Evolutionary conservation across 2,113 vertebrate genomes (phyloP), one percentile per base, ranked within the genome.

Genomic region (Struthio camelus): DNA sequence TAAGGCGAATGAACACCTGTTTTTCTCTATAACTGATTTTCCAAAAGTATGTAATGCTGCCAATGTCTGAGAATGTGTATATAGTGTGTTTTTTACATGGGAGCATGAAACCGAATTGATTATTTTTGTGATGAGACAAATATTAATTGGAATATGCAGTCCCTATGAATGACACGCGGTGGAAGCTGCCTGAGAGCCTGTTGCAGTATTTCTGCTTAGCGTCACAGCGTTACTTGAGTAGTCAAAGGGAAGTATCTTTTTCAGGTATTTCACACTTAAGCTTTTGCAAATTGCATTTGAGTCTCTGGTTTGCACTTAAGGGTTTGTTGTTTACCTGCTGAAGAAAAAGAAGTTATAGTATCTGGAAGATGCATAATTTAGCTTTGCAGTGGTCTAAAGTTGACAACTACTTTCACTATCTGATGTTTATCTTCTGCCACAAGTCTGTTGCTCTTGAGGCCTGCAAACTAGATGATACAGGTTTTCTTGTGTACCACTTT

Each of bases 401-500:
- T 65, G 73, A 22, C 54, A 90, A 20, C 42, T 90, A 28, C 32
- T 91, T 82, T 0, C 1, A 73, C 32, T 6, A 5, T 61, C 28
- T 23, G 19, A 48, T 77, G 56, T 51, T 87, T 23, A 38, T 86
- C 83, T 88, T 92, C 88, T 94, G 34, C 25, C 20, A 11, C 32
- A 44, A 11, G 14, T 80, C 12, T 69, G 15, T 67, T 94, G 30
- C n/a, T 85, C 34, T 92, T 30, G 3, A 38, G 23, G 80, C 25
- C 42, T 0, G 1, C 32, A 11, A 91, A 77, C 24, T 51, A 40
- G 32, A 34, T 61, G 9, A 12, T 76, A 25, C 0, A 2, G 3
- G 4, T 79, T 91, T 93, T 62, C 11, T 12, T 5, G 4, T 42
- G 6, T 62, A 82, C 54, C 22, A 20, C 14, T 85, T 90, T 2